Percentiles rank a stretch among this genome's conserved stretches.
Conservation (phyloP, 2,113 vertebrate species). For the Sardina pilchardus region DNA sequence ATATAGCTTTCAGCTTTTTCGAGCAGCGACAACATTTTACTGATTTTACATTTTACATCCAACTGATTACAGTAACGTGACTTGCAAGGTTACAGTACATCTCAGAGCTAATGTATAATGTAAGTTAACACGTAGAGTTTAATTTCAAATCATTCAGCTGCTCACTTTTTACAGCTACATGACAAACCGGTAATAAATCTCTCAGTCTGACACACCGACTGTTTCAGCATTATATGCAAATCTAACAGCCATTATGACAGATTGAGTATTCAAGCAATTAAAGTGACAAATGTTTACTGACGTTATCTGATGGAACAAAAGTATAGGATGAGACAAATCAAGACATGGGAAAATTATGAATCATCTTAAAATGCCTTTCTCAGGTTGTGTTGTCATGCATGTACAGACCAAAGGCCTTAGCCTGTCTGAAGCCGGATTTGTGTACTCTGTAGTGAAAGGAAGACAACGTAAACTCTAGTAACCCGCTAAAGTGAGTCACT, state of each 20-base stretch:
- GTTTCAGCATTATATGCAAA: neutral
- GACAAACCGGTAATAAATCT: neutral
- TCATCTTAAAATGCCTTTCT: neutral
- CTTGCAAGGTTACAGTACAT: neutral
- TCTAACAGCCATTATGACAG: neutral
- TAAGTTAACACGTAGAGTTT: too few relatives aligned
- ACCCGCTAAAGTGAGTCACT: slow-evolving; percentile 49
- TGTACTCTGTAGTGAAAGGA: slow-evolving; percentile 62
- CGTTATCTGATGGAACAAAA: too few relatives aligned
- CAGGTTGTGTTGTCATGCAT: slow-evolving; percentile 33
- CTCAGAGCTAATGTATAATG: too few relatives aligned
- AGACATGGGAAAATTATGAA: too few relatives aligned
- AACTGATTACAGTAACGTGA: neutral
- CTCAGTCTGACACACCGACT: neutral
- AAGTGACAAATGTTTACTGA: too few relatives aligned
- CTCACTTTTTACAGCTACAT: neutral
- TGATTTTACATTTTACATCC: too few relatives aligned
- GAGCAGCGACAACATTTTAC: neutral
- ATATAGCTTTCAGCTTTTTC: neutral
- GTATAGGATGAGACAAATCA: too few relatives aligned
- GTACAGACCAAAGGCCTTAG: slow-evolving; percentile 44
- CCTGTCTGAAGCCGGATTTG: slow-evolving; percentile 43
- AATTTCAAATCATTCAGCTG: neutral
- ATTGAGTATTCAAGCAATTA: neutral
- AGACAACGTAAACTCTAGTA: slow-evolving; percentile 55